Base-by-base conservation (phyloP, 2,113 vertebrate species). In the Emydura subglobosa region DNA sequence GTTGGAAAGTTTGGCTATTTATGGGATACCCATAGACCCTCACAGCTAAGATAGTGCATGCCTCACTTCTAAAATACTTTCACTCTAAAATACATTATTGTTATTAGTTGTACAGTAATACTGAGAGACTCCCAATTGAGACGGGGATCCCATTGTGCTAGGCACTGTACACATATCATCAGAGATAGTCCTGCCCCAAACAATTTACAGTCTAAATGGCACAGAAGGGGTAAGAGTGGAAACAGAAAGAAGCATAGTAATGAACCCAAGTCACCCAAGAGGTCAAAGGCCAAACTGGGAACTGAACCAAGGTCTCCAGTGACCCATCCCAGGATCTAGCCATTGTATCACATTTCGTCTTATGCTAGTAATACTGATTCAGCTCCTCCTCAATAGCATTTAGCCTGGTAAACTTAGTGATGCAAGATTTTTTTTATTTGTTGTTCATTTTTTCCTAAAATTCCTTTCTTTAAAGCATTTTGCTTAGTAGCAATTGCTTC, bases 401-500 rank as follows among this genome's bases (percentile, higher is more conserved):
- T 85, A 92, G 92, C 93, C 79, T 95, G 53, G 57, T 61, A 42
- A 84, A 39, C 42, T n/a, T 82, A 59, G 27, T 31, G 55, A 89
- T 94, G 87, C n/a, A 39, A 80, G 59, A 82, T 49, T 91, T 14
- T 94, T 91, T 96, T 79, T 91, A 83, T 87, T 79, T 27, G 13
- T 83, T 88, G 88, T 72, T 90, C 50, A 53, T 50, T 95, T 95
- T 95, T 95, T 59, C 94, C 92, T 92, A 95, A 94, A 93, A 96
- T 94, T 88, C 50, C 13, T 96, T 88, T 93, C 90, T 94, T 92
- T 88, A 92, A 96, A 95, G 82, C 3, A 0, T 93, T 96, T 96
- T 96, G 74, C 94, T 93, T 92, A 27, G 90, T 96, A 91, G 96
- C 96, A 97, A 97, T 97, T 96, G 96, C 96, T 90, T 92, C 83